Base-by-base conservation (phyloP, 2,888 invertebrate genomes). In the Scotopteryx bipunctaria region DNA sequence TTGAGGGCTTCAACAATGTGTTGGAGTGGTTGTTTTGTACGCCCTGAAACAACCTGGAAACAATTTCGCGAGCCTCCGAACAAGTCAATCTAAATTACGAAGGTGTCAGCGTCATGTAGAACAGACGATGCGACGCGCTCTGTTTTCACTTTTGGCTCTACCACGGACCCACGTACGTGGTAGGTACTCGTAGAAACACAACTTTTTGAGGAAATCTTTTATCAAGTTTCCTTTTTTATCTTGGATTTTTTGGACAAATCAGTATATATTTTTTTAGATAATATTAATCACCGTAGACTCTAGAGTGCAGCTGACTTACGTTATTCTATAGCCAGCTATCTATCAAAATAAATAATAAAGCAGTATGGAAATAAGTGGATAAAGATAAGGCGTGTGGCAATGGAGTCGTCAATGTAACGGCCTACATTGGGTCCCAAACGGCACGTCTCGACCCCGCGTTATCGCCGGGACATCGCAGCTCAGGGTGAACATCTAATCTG, bases 41-140 rank as follows among this genome's bases (percentile, higher is more conserved):
- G 69, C 64, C 59, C 59, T 64, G 61, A 41, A 47, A 46, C 81
- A 80, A 80, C 64, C 60, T 59, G 64, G 63, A 44, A 47, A 52
- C 81, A 80, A 80, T 80, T 81, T 78, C 63, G 69, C 67, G 64
- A 66, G 65, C 56, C 67, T 64, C 64, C 71, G 69, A 78, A 81
- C 78, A 76, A 83, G 83, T 84, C 85, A 84, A 81, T 84, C 83
- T 82, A 78, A 81, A 86, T 86, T 84, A 84, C 70, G 67, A 32
- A 43, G 42, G 37, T 48, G 48, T 41, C 54, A 48, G 23, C 29
- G 33, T 37, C 36, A 33, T 35, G 31, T 32, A 42, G 36, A 36
- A 31, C 17, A 43, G 37, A 44, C 31, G 25, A 25, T 5, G 5
- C 31, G 21, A 8, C 36, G 6, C 44, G 14, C 27, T 31, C 31